Percentiles rank a stretch among this genome's conserved stretches.
Conservation (phyloP, 2,797 vertebrate species). For the Chelmon rostratus region DNA sequence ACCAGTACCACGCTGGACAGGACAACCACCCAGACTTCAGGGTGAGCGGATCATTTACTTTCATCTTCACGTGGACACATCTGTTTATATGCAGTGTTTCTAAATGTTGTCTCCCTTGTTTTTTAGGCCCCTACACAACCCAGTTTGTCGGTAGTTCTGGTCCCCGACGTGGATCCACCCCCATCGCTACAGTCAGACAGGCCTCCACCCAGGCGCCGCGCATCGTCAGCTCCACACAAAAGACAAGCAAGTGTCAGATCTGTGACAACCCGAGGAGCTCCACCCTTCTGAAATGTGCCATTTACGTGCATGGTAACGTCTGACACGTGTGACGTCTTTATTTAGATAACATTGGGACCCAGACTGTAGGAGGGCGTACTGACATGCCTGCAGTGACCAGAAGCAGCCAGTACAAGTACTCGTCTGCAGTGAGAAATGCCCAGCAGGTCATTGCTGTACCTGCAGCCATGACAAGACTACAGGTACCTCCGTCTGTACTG, state of each 20-base stretch:
- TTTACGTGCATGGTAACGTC: background rate
- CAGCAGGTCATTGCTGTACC: conserved; percentile 83
- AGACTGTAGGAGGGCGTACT: conserved; percentile 88
- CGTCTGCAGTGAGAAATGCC: conserved; percentile 84
- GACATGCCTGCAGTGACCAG: conserved; percentile 77
- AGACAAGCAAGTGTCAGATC: conserved; percentile 87
- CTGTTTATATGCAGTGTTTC: background rate
- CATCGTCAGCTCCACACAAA: conserved; percentile 84
- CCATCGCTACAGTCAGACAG: conserved; percentile 91
- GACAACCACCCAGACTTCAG: conserved; percentile 87
- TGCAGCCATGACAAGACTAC: conserved; percentile 75
- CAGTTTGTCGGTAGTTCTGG: conserved; percentile 81
- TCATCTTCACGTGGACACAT: background rate
- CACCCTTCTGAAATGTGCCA: background rate
- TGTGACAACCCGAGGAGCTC: background rate
- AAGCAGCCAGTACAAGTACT: conserved; percentile 90
- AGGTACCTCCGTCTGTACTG: conserved; percentile 75
- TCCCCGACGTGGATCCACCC: conserved; percentile 83
- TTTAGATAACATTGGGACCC: conserved; percentile 95
- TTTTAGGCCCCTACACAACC: conserved; percentile 78
- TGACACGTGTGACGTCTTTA: background rate
- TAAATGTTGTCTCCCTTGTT: conserved; percentile 9
- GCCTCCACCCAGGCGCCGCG: conserved; percentile 92
- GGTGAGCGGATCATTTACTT: conserved; percentile 79
- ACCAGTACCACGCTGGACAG: conserved; percentile 89